A percentile compares a stretch with the other conserved stretches of the same genome.
phyloP scores from a whole-genome alignment of 2,888 invertebrate species.

The Pantelozetes paolii region DNA sequence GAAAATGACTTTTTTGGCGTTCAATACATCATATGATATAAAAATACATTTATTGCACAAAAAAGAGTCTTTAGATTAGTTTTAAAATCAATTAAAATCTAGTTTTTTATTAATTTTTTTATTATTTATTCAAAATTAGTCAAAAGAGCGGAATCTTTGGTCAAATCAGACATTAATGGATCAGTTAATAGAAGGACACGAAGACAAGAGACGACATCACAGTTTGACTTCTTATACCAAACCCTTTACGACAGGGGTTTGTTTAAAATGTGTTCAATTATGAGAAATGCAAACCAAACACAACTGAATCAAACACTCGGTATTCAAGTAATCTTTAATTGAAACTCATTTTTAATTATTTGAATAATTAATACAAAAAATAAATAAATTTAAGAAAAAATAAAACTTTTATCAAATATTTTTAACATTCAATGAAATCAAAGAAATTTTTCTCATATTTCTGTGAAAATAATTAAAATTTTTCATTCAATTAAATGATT shows the following conservation, averaged over 20 bases:
- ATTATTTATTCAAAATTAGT: neutral
- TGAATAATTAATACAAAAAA: neutral
- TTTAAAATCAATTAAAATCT: no score
- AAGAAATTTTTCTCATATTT: no score
- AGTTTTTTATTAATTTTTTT: no score
- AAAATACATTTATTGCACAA: no score
- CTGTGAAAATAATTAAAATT: no score
- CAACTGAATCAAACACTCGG: conserved; percentile 16
- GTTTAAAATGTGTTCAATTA: conserved; percentile 17
- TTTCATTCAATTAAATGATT: neutral
- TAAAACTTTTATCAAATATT: no score
- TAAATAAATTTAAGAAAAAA: neutral
- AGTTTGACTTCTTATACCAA: neutral
- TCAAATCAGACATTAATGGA: neutral
- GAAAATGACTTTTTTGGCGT: no score
- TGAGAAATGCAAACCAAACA: conserved; percentile 2
- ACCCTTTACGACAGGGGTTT: conserved; percentile 20
- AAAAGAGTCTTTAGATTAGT: no score
- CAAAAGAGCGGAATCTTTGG: neutral
- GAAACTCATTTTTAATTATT: neutral
- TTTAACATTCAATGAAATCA: no score
- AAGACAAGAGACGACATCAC: neutral
- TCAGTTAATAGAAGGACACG: conserved; percentile 9
- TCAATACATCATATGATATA: no score
- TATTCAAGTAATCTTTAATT: conserved; percentile 11